Conservation (phyloP, 1,140 invertebrate genomes). For the Geopemphigus sp. region DNA sequence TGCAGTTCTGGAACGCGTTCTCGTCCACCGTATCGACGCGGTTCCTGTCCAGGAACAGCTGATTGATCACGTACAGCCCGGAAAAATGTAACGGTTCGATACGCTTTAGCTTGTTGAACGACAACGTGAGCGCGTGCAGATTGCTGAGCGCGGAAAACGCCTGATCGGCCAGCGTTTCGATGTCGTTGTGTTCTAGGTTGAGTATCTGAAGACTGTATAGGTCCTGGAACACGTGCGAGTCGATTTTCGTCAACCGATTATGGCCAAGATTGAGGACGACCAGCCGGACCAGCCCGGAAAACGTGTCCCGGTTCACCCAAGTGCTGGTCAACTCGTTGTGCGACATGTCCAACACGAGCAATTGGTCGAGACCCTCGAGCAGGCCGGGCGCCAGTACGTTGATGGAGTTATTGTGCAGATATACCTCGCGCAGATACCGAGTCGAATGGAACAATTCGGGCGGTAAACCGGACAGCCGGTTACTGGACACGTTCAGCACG, state of each 20-base stretch:
- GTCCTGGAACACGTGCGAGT: conserved; percentile 76
- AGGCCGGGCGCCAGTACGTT: conserved; percentile 75
- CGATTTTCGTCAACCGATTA: conserved; percentile 77
- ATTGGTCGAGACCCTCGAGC: conserved; percentile 78
- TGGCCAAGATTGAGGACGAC: conserved; percentile 85
- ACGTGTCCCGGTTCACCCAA: conserved; percentile 79
- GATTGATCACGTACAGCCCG: conserved; percentile 73
- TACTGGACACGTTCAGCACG: conserved; percentile 80
- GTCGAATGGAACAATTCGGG: conserved; percentile 77
- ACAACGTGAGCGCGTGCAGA: conserved; percentile 75
- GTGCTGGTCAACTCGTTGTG: conserved; percentile 80
- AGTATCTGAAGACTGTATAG: conserved; percentile 79
- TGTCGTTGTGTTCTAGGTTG: conserved; percentile 74
- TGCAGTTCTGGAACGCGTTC: conserved; percentile 81
- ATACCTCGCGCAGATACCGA: conserved; percentile 71
- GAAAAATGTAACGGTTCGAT: conserved; percentile 75
- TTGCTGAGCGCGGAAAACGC: conserved; percentile 81
- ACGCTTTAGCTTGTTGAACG: conserved; percentile 74
- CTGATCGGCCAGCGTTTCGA: conserved; percentile 74
- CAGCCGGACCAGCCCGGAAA: conserved; percentile 80
- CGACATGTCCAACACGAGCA: conserved; percentile 82
- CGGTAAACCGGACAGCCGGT: conserved; percentile 82
- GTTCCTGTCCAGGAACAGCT: conserved; percentile 79
- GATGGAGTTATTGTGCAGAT: conserved; percentile 82
- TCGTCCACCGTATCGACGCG: conserved; percentile 71